Base-by-base conservation (phyloP, 2,888 invertebrate genomes). In the Nebria brevicollis region DNA sequence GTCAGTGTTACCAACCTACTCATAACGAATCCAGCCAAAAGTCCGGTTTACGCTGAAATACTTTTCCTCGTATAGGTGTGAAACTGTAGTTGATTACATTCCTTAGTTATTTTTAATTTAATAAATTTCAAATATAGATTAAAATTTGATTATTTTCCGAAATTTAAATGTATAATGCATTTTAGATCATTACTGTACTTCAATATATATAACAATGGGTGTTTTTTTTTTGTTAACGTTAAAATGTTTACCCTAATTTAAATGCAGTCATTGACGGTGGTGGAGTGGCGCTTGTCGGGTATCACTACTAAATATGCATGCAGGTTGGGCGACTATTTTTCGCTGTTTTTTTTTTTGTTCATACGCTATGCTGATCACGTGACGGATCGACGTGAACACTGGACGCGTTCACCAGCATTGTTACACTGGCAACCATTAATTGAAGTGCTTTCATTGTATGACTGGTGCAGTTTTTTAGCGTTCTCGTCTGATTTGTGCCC, bases 401-500 rank as follows among this genome's bases (percentile, higher is more conserved):
- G 73, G 73, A 54, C 42, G 72, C 78, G 80, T 70, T 70, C 80
- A 70, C 15, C 34, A 65, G 73, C 80, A 80, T 80, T 80, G 80
- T 80, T 72, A 75, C 73, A 66, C 80, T 54, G 42, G 80, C 80
- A 66, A 80, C 75, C 75, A 80, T 80, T 80, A 80, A 80, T 80
- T 80, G 80, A 80, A 80, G 80, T 80, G 80, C 80, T 80, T 80
- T 80, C 75, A 80, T 80, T 54, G 64, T 72, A 75, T 75, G 75
- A 72, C 80, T 66, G 74, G 54, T 64, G 75, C 75, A 75, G 75
- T 80, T 80, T 80, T 80, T 80, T 80, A 75, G 72, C 66, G 78
- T 68, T 73, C 41, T 15, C 42, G 75, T 68, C 80, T 80, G 80
- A 80, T 80, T 80, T 80, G 80, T 74, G 79, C 68, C 26, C 26